These are phyloP conservation scores for Ditylenchus weischeri DNA, from an alignment of 2,888 invertebrate species.

Conservation along the genomic window DNA sequence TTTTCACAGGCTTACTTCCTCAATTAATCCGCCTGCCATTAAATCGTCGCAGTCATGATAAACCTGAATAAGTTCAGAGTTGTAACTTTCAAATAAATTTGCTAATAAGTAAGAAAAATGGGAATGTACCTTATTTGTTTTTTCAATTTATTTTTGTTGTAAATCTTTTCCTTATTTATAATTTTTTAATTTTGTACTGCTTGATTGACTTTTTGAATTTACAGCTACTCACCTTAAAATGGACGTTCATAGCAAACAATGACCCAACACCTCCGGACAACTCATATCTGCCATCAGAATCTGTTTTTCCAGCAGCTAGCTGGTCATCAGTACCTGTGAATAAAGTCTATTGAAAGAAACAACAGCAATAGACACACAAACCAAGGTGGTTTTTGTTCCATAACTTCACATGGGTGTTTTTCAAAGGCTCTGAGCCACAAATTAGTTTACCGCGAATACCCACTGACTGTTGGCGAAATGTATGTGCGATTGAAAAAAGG, in stretches of 20 bases:
- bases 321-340: conserved; percentile 39
- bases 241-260: conserved; percentile 39
- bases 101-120: too few relatives aligned
- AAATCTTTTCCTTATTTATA: too few relatives aligned
- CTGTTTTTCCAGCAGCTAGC: conserved; percentile 36
- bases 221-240: conserved; percentile 20
- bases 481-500: neutral
- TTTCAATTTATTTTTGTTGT: too few relatives aligned
- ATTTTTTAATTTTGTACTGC: too few relatives aligned
- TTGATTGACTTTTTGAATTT: too few relatives aligned
- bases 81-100: too few relatives aligned
- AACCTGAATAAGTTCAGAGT: conserved; percentile 3
- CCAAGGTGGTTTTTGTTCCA: conserved; percentile 43
- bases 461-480: conserved; percentile 43
- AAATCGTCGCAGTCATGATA: conserved; percentile 40
- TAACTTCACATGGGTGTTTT: conserved; percentile 38
- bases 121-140: too few relatives aligned
- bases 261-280: conserved; percentile 35
- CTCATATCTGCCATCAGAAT: conserved; percentile 37
- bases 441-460: conserved; percentile 41
- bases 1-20: neutral
- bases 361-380: conserved; percentile 11
- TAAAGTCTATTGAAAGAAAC: too few relatives aligned
- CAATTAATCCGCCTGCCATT: too few relatives aligned
- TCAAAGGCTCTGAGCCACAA: conserved; percentile 38